Evolutionary conservation across 37 sponge, comb jelly and placozoan genomes (phyloP), one percentile per base, ranked within the genome.

Genomic region (Aplysina aerophoba): DNA sequence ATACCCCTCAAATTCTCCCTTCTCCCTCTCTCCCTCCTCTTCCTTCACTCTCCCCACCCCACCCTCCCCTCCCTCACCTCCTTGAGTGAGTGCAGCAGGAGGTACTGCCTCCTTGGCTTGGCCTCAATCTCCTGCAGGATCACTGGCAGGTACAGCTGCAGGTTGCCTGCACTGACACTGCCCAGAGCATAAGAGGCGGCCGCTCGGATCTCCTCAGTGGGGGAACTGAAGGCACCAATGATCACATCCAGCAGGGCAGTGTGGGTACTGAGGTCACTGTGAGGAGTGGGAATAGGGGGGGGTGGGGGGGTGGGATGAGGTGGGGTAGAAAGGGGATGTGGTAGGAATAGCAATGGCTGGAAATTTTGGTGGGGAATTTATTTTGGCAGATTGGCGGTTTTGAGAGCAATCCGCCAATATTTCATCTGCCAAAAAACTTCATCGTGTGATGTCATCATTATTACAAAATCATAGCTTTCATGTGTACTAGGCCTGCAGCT

Each of bases 121-220:
- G 86, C 59, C 81, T 94, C 89, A 27, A 98, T 96, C 88, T 98
- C 95, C 6, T 85, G 81, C 37, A 98, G 83, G 41, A 98, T 89
- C 67, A 93, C 92, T 21, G 99, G 99, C 8, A 98, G 89, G 83
- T 92, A 98, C 77, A 82, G 58, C 73, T 82, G 79, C 53, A 96
- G 89, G 56, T 98, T 98, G 15, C 99, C 99, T 19, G 97, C 91
- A 82, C 97, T 90, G 59, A 98, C 87, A 81, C 87, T 93, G 25
- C 98, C 98, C 53, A 97, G 83, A 33, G 96, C 93, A 87, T 91
- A 93, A 3, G 99, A 96, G 17, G 99, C 99, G 22, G 99, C 99
- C 21, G 99, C 90, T 44, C 98, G 87, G 64, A 98, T 87, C 57
- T 99, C 99, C 75, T 99, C 99, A 22, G 96, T 84, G 21, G 96